These are phyloP conservation scores for Catharus ustulatus DNA, from an alignment of 2,797 vertebrate genomes.

Conservation along the genomic window DNA sequence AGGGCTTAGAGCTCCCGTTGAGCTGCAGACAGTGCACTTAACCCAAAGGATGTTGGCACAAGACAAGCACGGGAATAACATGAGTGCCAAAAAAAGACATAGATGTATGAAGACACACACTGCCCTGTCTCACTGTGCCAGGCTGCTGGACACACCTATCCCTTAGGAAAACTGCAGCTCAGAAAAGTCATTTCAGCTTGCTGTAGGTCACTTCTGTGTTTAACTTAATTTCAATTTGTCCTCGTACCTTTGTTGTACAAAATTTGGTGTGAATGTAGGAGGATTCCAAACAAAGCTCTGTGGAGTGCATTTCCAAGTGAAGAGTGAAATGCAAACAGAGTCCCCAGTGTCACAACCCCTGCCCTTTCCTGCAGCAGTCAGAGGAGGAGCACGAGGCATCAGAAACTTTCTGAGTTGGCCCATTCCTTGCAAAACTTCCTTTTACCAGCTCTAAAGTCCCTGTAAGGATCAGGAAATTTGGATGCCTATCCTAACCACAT, in stretches of 20 bases:
- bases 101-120: fast-evolving
- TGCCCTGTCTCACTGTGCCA: neutral
- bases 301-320: neutral
- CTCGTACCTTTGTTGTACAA: fast-evolving
- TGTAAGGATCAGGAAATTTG: neutral
- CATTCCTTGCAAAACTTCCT: neutral
- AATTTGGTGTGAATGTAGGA: neutral
- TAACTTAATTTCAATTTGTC: neutral
- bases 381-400: neutral
- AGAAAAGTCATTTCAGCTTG: neutral
- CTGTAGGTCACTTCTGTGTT: neutral
- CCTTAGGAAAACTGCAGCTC: neutral
- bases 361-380: neutral
- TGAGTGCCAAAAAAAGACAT: fast-evolving
- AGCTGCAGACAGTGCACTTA: neutral
- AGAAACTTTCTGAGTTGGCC: neutral
- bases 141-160: neutral
- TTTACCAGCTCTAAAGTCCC: neutral
- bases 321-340: neutral
- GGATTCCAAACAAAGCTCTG: neutral
- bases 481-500: neutral
- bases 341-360: neutral
- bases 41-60: neutral
- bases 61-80: neutral
- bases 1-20: neutral